Conservation (phyloP, 2,888 invertebrate species). For the Automeris io region DNA sequence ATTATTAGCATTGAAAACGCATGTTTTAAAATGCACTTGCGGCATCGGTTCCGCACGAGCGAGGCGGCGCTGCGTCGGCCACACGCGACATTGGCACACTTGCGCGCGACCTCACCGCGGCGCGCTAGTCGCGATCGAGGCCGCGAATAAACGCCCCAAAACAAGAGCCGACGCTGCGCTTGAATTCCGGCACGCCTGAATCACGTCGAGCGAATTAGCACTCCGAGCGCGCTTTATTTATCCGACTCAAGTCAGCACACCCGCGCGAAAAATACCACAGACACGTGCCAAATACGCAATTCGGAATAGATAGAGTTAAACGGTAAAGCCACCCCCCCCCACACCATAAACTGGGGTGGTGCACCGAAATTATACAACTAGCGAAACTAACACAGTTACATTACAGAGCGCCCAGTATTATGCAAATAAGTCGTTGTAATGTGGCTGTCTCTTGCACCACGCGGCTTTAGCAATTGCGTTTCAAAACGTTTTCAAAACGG, state of each 20-base stretch:
- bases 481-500: conserved; percentile 71
- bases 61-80: conserved; percentile 41
- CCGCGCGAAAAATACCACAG: conserved; percentile 38
- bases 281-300: conserved; percentile 54
- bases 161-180: conserved; percentile 49
- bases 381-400: conserved; percentile 46
- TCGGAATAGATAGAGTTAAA: conserved; percentile 12
- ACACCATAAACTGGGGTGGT: conserved; percentile 18
- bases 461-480: conserved; percentile 65
- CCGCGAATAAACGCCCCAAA: conserved; percentile 66
- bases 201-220: conserved; percentile 52
- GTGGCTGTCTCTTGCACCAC: conserved; percentile 66
- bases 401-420: conserved; percentile 63
- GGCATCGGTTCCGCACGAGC: conserved; percentile 59
- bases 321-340: conserved; percentile 24
- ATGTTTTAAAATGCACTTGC: conserved; percentile 20
- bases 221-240: conserved; percentile 41
- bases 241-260: conserved; percentile 31
- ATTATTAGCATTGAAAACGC: conserved; percentile 15
- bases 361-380: conserved; percentile 51
- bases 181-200: conserved; percentile 68
- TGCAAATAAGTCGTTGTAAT: conserved; percentile 69
- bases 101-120: conserved; percentile 62
- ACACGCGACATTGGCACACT: conserved; percentile 72
- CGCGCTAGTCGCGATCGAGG: conserved; percentile 57